Percentiles rank a stretch among this genome's conserved stretches.
These are phyloP conservation scores for Drosophila tristis DNA, from an alignment of 1,140 invertebrate genomes.

Conservation along the genomic window DNA sequence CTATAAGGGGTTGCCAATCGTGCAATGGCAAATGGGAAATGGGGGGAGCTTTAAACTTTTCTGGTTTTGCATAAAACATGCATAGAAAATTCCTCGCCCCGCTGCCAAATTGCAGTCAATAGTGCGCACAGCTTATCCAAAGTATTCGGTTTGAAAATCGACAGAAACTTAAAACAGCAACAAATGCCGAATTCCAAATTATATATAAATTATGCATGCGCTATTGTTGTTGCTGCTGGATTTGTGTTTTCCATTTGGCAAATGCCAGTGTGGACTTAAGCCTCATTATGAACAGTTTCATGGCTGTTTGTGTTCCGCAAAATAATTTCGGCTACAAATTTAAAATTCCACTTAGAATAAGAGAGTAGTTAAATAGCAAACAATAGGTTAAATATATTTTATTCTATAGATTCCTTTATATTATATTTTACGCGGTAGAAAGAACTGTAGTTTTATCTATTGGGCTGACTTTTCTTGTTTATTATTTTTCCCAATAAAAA, in stretches of 20 bases:
- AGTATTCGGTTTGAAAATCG: slow-evolving; percentile 69
- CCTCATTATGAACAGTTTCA: slow-evolving; percentile 14
- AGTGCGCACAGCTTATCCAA: slow-evolving; percentile 61
- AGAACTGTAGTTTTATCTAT: too few species aligned
- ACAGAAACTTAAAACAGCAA: slow-evolving; percentile 51
- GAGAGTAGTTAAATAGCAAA: too few species aligned
- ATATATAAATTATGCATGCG: slow-evolving; percentile 71
- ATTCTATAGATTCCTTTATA: too few species aligned
- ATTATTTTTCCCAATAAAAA: too few species aligned
- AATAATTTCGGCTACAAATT: not conserved
- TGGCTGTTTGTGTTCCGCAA: not conserved
- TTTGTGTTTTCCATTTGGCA: slow-evolving; percentile 28
- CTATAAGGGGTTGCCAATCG: too few species aligned
- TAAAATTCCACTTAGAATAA: too few species aligned
- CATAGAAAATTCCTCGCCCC: slow-evolving; percentile 57
- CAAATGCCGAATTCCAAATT: slow-evolving; percentile 58
- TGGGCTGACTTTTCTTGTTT: too few species aligned
- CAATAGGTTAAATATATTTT: too few species aligned
- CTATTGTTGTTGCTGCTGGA: slow-evolving; percentile 19
- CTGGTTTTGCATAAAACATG: slow-evolving; percentile 69
- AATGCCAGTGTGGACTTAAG: slow-evolving; percentile 21
- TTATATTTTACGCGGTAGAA: too few species aligned
- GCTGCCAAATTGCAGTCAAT: slow-evolving; percentile 56
- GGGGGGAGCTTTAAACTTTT: slow-evolving; percentile 50
- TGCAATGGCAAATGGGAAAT: not conserved